A percentile compares a stretch with the other conserved stretches of the same genome.
phyloP scores from a whole-genome alignment of 1,140 invertebrate genomes.

The Drosophila pseudoananassae region DNA sequence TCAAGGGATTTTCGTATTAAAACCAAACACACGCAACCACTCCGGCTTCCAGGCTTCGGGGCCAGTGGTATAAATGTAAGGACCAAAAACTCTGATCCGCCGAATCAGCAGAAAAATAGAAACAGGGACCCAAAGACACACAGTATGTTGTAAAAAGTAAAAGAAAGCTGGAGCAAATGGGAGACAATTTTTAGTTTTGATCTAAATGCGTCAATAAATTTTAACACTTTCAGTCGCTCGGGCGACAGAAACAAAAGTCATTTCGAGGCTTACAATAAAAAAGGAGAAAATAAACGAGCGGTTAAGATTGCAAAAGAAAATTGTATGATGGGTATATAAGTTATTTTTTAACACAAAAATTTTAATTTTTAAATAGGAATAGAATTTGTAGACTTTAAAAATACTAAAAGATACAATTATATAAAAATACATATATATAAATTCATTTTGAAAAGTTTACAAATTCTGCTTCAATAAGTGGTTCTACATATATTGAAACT shows the following conservation, averaged over 20 bases:
- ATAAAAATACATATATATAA: too few relatives aligned
- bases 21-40: slow-evolving; percentile 53
- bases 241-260: slow-evolving; percentile 74
- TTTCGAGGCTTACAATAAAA: slow-evolving; percentile 65
- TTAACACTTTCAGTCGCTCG: slow-evolving; percentile 72
- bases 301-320: slow-evolving; percentile 12
- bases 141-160: slow-evolving; percentile 12
- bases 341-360: not conserved
- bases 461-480: too few relatives aligned
- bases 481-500: too few relatives aligned
- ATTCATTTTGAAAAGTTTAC: too few relatives aligned
- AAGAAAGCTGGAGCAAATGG: slow-evolving; percentile 41
- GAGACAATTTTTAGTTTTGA: slow-evolving; percentile 79
- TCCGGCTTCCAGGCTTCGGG: slow-evolving; percentile 25
- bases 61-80: slow-evolving; percentile 17
- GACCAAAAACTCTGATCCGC: slow-evolving; percentile 34
- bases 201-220: slow-evolving; percentile 83
- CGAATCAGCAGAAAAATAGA: slow-evolving; percentile 57
- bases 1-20: slow-evolving; percentile 73
- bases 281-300: slow-evolving; percentile 28
- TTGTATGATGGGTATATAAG: not conserved
- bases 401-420: too few relatives aligned
- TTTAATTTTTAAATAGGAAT: not conserved
- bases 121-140: slow-evolving; percentile 11
- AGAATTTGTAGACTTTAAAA: not conserved